phyloP scores from a whole-genome alignment of 2,888 invertebrate species.

The Pseudeuparius sepicola region DNA sequence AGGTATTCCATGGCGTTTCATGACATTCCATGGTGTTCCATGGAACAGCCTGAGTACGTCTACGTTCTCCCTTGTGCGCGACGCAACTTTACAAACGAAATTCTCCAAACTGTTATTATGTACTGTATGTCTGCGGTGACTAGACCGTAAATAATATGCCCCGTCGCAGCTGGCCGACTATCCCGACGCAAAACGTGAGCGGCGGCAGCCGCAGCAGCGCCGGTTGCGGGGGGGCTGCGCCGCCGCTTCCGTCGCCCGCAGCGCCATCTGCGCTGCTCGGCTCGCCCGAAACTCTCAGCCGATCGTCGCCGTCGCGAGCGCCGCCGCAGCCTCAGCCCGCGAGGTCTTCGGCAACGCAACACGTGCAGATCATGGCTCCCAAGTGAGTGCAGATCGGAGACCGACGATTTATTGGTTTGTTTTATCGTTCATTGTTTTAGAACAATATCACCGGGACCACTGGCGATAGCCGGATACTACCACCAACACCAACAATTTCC shows the following conservation, averaged over 20 bases:
- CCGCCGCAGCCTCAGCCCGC: constrained; percentile 10
- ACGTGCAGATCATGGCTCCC: too few relatives aligned
- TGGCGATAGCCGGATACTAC: constrained; percentile 46
- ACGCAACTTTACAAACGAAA: too few relatives aligned
- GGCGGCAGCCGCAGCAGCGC: constrained; percentile 49
- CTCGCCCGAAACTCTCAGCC: constrained; percentile 64
- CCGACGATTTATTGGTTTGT: too few relatives aligned
- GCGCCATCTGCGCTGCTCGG: constrained; percentile 65
- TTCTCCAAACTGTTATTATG: too few relatives aligned
- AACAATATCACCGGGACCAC: constrained; percentile 39
- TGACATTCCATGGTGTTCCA: too few relatives aligned
- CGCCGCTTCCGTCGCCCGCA: constrained; percentile 64
- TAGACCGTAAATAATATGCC: too few relatives aligned
- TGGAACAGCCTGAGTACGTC: too few relatives aligned
- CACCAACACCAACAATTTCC: constrained; percentile 46
- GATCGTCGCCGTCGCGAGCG: constrained; percentile 55
- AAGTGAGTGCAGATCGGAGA: too few relatives aligned
- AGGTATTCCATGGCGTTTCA: too few relatives aligned
- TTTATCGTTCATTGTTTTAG: constrained; percentile 23
- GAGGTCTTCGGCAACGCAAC: constrained; percentile 15
- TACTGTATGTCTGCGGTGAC: too few relatives aligned
- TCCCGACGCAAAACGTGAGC: constrained; percentile 54
- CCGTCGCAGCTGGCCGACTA: constrained; percentile 46
- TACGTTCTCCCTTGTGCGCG: too few relatives aligned
- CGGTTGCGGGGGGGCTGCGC: constrained; percentile 41